Evolutionary conservation across 2,113 vertebrate species (phyloP), one percentile per base, ranked within the genome.

Genomic region (Poecile atricapillus): DNA sequence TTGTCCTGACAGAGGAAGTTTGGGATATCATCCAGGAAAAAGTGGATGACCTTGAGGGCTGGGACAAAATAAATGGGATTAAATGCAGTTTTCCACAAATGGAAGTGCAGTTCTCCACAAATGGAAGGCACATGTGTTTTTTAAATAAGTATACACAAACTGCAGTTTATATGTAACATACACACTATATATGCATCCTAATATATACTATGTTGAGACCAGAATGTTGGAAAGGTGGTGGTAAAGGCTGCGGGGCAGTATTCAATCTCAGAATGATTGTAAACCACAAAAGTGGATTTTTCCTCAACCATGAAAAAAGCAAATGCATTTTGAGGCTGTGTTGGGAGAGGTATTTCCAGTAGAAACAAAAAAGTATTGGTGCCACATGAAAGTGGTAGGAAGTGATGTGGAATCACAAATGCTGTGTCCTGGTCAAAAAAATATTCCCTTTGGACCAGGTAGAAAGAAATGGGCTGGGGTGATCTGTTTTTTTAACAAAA

Each of bases 21-120:
- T 82, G 94, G 95, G 89, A 95, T 84, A 47, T 64, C 64, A 60
- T 96, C 95, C 95, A 95, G 89, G 86, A 84, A 94, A 90, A 92
- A 87, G 60, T 81, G 91, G 89, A 93, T 89, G 93, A 94, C 95
- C 93, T 95, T 97, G 91, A 93, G 73, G 47, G 11, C 76, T 92
- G 73, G 91, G 69, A 89, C 47, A 75, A 37, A 90, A 78, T 88
- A 80, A 90, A 46, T 68, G 33, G 60, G 65, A 67, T 93, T 73
- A 71, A 91, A 84, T 81, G 69, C 86, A 78, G 4, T 71, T 93
- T 94, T 95, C 78, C 62, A 46, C 70, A 85, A 87, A 82, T 78
- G 70, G 70, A 76, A 89, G 55, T 63, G 49, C 58, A 73, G 7
- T 64, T 94, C 88, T 93, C 82, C 55, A 59, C 55, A 90, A 83